Percentiles rank a stretch among this genome's conserved stretches.
Evolutionary conservation across 1,140 invertebrate species (phyloP).

Genomic region (Zaprionus gabonicus): DNA sequence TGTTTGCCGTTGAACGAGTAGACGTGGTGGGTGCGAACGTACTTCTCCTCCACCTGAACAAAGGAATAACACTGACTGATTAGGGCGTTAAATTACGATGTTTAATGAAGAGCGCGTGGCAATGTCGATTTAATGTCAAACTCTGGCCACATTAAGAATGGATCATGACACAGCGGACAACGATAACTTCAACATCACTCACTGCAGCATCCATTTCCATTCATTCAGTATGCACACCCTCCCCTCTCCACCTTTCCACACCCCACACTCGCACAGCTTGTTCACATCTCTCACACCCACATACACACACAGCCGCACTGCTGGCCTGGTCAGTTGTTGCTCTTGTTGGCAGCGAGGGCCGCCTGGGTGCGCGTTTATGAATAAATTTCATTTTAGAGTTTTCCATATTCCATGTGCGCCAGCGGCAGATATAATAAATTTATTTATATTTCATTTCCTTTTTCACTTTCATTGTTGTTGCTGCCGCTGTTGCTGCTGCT

Average conservation of each 20-base stretch:
- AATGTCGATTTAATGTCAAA: conserved; percentile 78
- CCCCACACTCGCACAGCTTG: not conserved
- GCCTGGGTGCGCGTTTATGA: conserved; percentile 67
- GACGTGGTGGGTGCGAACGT: conserved; percentile 80
- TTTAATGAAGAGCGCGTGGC: conserved; percentile 22
- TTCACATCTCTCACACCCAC: conserved; percentile 10
- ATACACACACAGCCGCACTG: not conserved
- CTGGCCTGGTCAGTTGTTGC: conserved; percentile 22
- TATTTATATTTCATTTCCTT: conserved; percentile 80
- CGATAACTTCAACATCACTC: conserved; percentile 14
- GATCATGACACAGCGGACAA: conserved; percentile 42
- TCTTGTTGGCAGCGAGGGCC: not conserved
- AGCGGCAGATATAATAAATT: conserved; percentile 76
- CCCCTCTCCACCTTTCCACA: not conserved
- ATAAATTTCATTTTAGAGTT: conserved; percentile 83
- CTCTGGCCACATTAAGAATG: conserved; percentile 67
- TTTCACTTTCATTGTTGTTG: conserved; percentile 38
- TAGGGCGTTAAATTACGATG: conserved; percentile 14
- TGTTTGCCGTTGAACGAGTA: conserved; percentile 78
- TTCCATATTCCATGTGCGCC: conserved; percentile 61
- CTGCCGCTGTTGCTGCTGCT: conserved; percentile 38
- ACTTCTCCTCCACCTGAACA: conserved; percentile 80
- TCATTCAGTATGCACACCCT: conserved; percentile 1
- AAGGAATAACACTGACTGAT: not conserved
- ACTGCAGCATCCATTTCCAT: not conserved